phyloP scores from a whole-genome alignment of 2,113 vertebrate genomes.

The Rana temporaria region DNA sequence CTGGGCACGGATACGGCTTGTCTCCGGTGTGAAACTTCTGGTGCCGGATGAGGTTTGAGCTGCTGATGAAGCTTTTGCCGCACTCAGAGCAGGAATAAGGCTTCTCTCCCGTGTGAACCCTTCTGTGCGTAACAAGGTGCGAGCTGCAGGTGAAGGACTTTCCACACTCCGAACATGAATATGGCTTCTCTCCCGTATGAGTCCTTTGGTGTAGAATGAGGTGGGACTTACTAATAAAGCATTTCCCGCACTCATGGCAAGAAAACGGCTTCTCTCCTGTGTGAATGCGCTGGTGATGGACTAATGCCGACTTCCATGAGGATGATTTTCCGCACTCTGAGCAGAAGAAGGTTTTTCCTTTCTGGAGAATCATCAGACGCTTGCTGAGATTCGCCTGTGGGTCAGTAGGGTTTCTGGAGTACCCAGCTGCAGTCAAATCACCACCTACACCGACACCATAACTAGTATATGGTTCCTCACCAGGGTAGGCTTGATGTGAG shows the following conservation, averaged over 20 bases:
- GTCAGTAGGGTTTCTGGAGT: neutral
- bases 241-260: constrained; percentile 55
- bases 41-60: neutral
- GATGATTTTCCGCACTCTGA: neutral
- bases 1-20: neutral
- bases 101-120: constrained; percentile 3
- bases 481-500: no score
- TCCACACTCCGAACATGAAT: constrained; percentile 33
- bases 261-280: constrained; percentile 40
- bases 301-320: neutral
- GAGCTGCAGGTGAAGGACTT: constrained; percentile 5
- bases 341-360: neutral
- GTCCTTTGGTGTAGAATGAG: constrained; percentile 29
- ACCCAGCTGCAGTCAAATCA: no score
- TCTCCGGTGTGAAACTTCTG: neutral
- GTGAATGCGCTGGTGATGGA: constrained; percentile 36
- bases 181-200: constrained; percentile 45
- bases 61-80: neutral
- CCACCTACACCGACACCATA: no score
- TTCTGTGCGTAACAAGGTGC: neutral
- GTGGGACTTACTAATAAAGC: constrained; percentile 30
- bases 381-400: no score
- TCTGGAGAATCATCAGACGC: no score
- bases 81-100: neutral
- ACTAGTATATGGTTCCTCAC: no score